phyloP scores from a whole-genome alignment of 2,113 vertebrate species.

The Salvelinus alpinus region DNA sequence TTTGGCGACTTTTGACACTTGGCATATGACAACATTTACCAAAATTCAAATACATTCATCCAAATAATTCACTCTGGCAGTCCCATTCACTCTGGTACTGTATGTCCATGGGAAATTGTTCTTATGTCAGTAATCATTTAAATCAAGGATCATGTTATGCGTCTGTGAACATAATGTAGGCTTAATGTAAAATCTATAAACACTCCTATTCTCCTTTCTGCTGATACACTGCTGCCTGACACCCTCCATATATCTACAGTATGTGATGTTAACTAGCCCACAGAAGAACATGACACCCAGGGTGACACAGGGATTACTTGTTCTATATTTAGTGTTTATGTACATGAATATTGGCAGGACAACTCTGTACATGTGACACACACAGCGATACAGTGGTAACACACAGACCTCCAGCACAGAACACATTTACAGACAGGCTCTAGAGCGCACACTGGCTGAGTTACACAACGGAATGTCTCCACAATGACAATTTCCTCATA shows the following conservation, averaged over 20 bases:
- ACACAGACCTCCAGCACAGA: conserved; percentile 82
- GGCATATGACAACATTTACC: background rate
- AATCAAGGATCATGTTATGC: conserved; percentile 18
- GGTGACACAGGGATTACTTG: conserved; percentile 74
- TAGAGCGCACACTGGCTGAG: conserved; percentile 77
- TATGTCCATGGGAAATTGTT: background rate
- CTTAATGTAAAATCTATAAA: conserved; percentile 29
- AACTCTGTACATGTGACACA: conserved; percentile 92
- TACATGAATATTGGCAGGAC: conserved; percentile 85
- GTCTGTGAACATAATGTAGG: conserved; percentile 21
- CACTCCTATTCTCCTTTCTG: conserved; percentile 17
- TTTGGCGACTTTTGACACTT: conserved; percentile 1
- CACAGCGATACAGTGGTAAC: conserved; percentile 82
- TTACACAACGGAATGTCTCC: conserved; percentile 80
- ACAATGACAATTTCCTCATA: conserved; percentile 71
- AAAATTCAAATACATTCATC: background rate
- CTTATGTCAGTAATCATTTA: background rate
- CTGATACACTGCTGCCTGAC: background rate
- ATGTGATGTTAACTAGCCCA: conserved; percentile 53
- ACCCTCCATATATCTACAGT: too few relatives aligned
- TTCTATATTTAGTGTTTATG: conserved; percentile 85
- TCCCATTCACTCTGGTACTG: background rate
- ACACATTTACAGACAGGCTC: conserved; percentile 89
- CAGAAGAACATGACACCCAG: conserved; percentile 74
- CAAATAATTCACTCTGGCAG: background rate